These are phyloP conservation scores for Eupithecia insigniata DNA, from an alignment of 2,888 invertebrate species.

Conservation along the genomic window DNA sequence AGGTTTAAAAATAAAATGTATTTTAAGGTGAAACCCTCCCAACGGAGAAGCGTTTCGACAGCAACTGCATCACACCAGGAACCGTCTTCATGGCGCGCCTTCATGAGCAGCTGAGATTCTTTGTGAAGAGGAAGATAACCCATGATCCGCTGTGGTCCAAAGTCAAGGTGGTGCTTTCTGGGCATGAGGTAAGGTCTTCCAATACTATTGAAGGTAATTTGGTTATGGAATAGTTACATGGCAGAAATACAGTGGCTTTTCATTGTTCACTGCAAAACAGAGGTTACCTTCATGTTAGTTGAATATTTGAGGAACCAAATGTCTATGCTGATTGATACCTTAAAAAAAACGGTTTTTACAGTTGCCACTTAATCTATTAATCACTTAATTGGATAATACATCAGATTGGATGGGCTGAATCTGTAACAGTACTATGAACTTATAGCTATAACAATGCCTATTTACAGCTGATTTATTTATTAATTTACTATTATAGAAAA, in stretches of 20 bases:
- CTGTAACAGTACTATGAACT: no score
- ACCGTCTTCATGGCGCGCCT: slow-evolving; percentile 96
- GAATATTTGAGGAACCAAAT: no score
- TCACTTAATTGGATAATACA: no score
- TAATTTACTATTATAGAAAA: no score
- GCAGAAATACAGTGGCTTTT: background rate
- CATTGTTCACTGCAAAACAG: background rate
- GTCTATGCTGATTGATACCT: background rate
- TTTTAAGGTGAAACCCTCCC: slow-evolving; percentile 89
- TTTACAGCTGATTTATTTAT: no score
- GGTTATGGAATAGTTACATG: no score
- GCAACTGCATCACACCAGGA: slow-evolving; percentile 99
- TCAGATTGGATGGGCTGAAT: no score
- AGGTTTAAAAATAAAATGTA: background rate
- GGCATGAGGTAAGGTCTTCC: slow-evolving; percentile 90
- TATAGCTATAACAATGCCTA: no score
- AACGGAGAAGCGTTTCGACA: slow-evolving; percentile 93
- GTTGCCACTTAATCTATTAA: no score
- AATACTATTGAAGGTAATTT: background rate
- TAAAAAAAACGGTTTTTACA: background rate
- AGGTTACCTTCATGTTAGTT: background rate
- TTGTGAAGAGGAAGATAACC: slow-evolving; percentile 92
- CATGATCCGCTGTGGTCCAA: slow-evolving; percentile 94
- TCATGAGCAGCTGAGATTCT: slow-evolving; percentile 93
- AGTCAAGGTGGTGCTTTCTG: slow-evolving; percentile 94